These are phyloP conservation scores for Apodemia zela DNA, from an alignment of 2,888 invertebrate genomes.

Conservation along the genomic window DNA sequence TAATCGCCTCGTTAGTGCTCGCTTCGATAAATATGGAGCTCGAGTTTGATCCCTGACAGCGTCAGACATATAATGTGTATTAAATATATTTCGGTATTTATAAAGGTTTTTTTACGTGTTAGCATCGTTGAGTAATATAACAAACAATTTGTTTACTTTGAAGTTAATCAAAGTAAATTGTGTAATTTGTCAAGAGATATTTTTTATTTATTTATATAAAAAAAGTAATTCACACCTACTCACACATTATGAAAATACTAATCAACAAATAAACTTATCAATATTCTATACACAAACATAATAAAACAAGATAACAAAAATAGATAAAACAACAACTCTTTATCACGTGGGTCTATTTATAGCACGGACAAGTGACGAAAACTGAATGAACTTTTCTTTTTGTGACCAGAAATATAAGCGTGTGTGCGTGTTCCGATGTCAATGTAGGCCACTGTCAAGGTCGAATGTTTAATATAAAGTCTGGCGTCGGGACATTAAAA, in stretches of 20 bases:
- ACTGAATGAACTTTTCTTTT: slow-evolving; percentile 75
- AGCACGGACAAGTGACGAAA: slow-evolving; percentile 65
- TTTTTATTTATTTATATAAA: too few species aligned
- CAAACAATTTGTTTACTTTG: too few species aligned
- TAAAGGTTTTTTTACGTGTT: too few species aligned
- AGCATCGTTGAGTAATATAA: too few species aligned
- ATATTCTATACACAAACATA: slow-evolving; percentile 10
- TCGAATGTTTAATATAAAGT: slow-evolving; percentile 81
- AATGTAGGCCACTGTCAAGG: slow-evolving; percentile 80
- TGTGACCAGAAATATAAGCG: slow-evolving; percentile 66
- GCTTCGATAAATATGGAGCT: too few species aligned
- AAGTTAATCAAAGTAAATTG: too few species aligned
- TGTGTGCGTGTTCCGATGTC: slow-evolving; percentile 76
- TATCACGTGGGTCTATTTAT: slow-evolving; percentile 69
- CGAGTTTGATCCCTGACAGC: too few species aligned
- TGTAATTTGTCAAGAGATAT: too few species aligned
- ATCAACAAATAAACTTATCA: slow-evolving; percentile 46
- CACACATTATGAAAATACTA: slow-evolving; percentile 37
- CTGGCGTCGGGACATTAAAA: slow-evolving; percentile 79
- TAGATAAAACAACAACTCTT: slow-evolving; percentile 36
- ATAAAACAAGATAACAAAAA: slow-evolving; percentile 12
- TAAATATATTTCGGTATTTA: too few species aligned
- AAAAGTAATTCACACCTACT: too few species aligned
- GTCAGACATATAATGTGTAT: too few species aligned
- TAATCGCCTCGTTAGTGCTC: too few species aligned